These are phyloP conservation scores for Corythoichthys haematopterus DNA, from an alignment of 2,113 vertebrate species.

Conservation along the genomic window DNA sequence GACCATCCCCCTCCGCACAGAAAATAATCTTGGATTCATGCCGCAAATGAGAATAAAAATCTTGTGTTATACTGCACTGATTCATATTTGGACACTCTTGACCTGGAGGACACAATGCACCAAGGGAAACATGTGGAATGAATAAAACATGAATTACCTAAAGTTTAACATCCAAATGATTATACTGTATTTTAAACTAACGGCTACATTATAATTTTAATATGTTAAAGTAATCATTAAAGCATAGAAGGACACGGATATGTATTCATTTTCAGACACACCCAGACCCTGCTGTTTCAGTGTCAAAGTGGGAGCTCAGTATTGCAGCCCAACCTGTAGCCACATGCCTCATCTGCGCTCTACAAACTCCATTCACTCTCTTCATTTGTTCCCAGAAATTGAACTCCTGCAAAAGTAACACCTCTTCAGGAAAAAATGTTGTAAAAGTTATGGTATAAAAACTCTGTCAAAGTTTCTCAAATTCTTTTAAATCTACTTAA, in stretches of 20 bases:
- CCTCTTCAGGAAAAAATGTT: too few species aligned
- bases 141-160: background rate
- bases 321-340: slow-evolving; percentile 38
- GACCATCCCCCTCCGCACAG: too few species aligned
- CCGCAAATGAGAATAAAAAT: too few species aligned
- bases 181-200: background rate
- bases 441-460: too few species aligned
- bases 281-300: slow-evolving; percentile 7
- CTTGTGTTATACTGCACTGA: background rate
- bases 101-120: background rate
- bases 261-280: slow-evolving; percentile 15
- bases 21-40: too few species aligned
- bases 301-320: slow-evolving; percentile 9
- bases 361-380: slow-evolving; percentile 21
- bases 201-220: background rate
- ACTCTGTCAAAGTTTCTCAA: too few species aligned
- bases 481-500: too few species aligned
- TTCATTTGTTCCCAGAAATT: slow-evolving; percentile 36
- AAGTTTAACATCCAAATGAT: background rate
- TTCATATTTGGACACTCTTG: background rate
- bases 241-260: background rate
- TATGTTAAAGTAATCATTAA: background rate
- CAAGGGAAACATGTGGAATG: background rate
- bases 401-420: background rate
- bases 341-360: slow-evolving; percentile 44